Percentiles rank a stretch among this genome's conserved stretches.
These are phyloP conservation scores for Amphipyra berbera DNA, from an alignment of 2,888 invertebrate genomes.

Conservation along the genomic window DNA sequence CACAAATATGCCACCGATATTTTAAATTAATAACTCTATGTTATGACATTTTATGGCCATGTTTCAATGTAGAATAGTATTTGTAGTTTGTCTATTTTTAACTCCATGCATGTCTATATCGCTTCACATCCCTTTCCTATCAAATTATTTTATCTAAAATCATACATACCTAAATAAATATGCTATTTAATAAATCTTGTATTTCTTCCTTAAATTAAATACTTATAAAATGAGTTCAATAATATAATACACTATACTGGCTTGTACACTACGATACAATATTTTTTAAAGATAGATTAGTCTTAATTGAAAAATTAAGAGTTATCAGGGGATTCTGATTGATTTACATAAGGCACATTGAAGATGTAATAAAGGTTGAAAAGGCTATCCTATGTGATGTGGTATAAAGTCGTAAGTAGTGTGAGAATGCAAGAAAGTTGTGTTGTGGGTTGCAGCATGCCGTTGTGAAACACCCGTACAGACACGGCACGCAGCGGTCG, in stretches of 20 bases:
- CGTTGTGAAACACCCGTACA: constrained; percentile 91
- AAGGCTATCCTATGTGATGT: constrained; percentile 8
- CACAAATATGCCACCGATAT: constrained; percentile 14
- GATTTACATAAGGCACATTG: background rate
- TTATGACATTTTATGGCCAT: constrained; percentile 34
- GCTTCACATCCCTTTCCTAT: constrained; percentile 43
- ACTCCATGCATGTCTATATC: constrained; percentile 62
- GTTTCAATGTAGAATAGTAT: constrained; percentile 32
- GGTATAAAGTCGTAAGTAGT: constrained; percentile 15
- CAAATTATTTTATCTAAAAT: constrained; percentile 41
- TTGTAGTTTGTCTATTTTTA: constrained; percentile 44
- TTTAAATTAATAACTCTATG: constrained; percentile 23
- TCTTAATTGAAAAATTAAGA: no score
- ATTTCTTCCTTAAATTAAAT: constrained; percentile 31
- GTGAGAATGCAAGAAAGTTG: constrained; percentile 40
- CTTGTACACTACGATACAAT: constrained; percentile 7
- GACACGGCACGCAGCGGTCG: constrained; percentile 91
- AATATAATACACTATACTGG: background rate
- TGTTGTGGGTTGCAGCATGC: constrained; percentile 89
- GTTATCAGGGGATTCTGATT: no score
- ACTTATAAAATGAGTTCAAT: constrained; percentile 20
- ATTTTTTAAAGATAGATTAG: background rate
- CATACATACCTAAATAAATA: constrained; percentile 32
- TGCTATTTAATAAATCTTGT: constrained; percentile 22
- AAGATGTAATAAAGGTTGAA: background rate